A percentile compares a stretch with the other conserved stretches of the same genome.
These are phyloP conservation scores for Sapayoa aenigma DNA, from an alignment of 2,113 vertebrate genomes.

Conservation along the genomic window DNA sequence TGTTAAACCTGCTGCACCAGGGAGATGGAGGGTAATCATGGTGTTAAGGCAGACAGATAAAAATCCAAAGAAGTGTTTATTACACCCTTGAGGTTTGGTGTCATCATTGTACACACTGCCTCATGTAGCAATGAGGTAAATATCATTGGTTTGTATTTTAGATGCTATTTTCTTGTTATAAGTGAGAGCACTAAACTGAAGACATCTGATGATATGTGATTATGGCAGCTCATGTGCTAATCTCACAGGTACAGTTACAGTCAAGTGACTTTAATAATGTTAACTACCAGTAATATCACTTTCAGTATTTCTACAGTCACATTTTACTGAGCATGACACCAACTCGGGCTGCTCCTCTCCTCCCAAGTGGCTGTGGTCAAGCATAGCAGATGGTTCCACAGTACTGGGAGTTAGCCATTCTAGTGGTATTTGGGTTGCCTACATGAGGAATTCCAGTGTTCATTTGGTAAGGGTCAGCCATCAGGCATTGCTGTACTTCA, in stretches of 20 bases:
- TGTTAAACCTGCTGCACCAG: not conserved
- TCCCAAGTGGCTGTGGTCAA: not conserved
- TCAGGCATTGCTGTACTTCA: rapidly evolving
- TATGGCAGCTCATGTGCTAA: not conserved
- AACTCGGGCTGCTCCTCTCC: not conserved
- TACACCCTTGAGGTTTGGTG: not conserved
- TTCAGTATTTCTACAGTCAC: not conserved
- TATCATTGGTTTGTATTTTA: not conserved
- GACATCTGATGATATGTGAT: not conserved
- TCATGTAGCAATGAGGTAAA: not conserved
- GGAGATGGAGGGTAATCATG: not conserved
- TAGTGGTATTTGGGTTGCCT: not conserved
- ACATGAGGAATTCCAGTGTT: not conserved
- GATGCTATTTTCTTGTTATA: not conserved
- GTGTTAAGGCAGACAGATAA: not conserved
- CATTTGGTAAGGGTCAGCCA: not conserved
- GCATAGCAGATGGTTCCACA: not conserved
- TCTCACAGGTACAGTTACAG: not conserved
- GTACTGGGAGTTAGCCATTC: not conserved
- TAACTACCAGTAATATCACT: not conserved
- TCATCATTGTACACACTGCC: not conserved
- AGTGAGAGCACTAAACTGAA: not conserved
- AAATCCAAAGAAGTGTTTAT: not conserved
- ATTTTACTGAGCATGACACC: not conserved
- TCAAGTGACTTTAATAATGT: not conserved